Evolutionary conservation across 2,797 vertebrate species (phyloP), one percentile per base, ranked within the genome.

Genomic region (Danio tinwini): DNA sequence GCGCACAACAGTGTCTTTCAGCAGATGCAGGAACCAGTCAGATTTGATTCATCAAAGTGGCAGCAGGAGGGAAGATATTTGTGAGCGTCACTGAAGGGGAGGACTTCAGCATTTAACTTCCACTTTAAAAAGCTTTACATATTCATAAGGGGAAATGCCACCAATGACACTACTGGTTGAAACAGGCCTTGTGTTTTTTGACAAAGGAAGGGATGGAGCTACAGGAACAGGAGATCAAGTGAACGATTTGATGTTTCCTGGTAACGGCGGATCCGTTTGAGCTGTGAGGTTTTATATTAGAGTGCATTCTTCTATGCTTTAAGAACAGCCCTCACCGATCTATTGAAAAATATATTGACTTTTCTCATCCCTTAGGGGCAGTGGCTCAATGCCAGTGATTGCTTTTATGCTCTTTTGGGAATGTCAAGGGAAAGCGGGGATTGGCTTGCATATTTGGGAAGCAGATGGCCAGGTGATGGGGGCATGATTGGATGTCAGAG

Each of bases 341-440:
- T 67, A 65, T 52, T 82, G 50, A 74, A 78, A 58, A 59, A n/a
- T 0, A 40, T 69, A 76, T 83, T 76, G 81, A 79, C 47, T 81
- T 83, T 49, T 12, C 45, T 64, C 44, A 42, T 76, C 72, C 79
- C 49, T 6, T 12, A 11, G 81, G 78, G 74, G 12, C 29, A 40
- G 14, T 10, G 67, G 78, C 62, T 82, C 78, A 80, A 0, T 78
- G 63, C 29, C 64, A 65, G 58, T 53, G 77, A 77, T 86, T 84
- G 68, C 39, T 19, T 52, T 17, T 37, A 40, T 62, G 71, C 65
- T 62, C 59, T 11, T 55, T 69, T 68, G 70, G 74, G 58, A 69
- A 14, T 42, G 10, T 58, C 12, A 6, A 17, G 37, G 47, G 39
- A 44, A 63, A 72, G 55, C 64, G 19, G 14, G 16, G 7, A 62